Conservation (phyloP, 2,888 invertebrate genomes). For the Volucella inanis region DNA sequence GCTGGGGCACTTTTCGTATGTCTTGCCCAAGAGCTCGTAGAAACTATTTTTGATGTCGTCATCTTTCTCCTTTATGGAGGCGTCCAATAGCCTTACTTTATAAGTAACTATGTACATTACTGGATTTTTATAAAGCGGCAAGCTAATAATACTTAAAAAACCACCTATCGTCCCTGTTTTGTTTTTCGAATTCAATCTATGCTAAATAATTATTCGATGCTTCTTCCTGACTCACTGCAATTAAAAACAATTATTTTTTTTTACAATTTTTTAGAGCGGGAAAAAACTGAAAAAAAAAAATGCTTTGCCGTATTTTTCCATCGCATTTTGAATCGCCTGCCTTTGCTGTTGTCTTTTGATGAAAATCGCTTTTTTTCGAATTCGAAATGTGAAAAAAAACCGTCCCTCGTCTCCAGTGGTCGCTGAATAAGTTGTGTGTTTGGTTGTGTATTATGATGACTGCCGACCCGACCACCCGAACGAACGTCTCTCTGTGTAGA, state of each 20-base stretch:
- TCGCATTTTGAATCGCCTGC: constrained; percentile 64
- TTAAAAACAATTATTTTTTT: constrained; percentile 15
- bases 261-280: neutral
- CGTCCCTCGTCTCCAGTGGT: constrained; percentile 13
- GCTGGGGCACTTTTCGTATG: too few species aligned
- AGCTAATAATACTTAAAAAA: too few species aligned
- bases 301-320: constrained; percentile 61
- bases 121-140: too few species aligned
- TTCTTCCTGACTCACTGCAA: constrained; percentile 43
- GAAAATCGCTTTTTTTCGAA: constrained; percentile 52
- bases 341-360: constrained; percentile 63
- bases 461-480: constrained; percentile 28
- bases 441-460: constrained; percentile 19
- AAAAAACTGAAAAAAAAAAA: constrained; percentile 9
- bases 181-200: neutral
- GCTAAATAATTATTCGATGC: neutral
- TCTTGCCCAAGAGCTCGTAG: too few species aligned
- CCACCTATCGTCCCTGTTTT: neutral
- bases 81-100: too few species aligned
- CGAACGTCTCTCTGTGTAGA: constrained; percentile 4
- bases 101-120: too few species aligned
- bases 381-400: constrained; percentile 36
- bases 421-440: neutral
- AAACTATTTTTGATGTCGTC: too few species aligned
- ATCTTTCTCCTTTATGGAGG: too few species aligned